Evolutionary conservation across 2,888 invertebrate genomes (phyloP), one percentile per base, ranked within the genome.

Genomic region (Eueremaeus valkanovi): DNA sequence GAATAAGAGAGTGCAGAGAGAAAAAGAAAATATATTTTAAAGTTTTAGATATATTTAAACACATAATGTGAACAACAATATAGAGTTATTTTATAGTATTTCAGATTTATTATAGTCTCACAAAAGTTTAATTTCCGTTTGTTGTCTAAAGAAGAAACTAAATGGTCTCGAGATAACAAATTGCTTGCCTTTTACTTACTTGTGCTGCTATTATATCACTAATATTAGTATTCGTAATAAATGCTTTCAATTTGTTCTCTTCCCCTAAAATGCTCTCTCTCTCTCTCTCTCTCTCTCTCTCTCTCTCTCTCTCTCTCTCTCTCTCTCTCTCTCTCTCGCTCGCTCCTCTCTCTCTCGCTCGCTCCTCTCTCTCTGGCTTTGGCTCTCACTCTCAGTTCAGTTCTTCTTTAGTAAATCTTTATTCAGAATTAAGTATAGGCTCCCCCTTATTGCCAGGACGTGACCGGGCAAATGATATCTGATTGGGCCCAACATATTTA

Each of bases 121-220:
- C 68, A 68, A 68, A 73, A 73, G 58, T 73, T 73, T 73, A 73
- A 73, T 73, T 73, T 73, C 73, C 73, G 73, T 73, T 72, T 73
- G 73, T 73, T 73, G 73, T 73, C 73, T 73, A 58, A 73, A 61
- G 36, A 61, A 58, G 68, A 21, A 55, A 18, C 42, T 24, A 24
- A 61, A 61, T 61, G 61, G 61, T 68, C 68, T 68, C 40, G 68
- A 68, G 42, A 42, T 73, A 73, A 73, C 73, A 73, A 73, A 73
- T 58, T 58, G 73, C 73, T 55, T 51, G 18, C n/a, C 55, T 27
- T 51, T 73, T 55, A n/a, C n/a, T n/a, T n/a, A n/a, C n/a, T n/a
- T n/a, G n/a, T n/a, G n/a, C n/a, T n/a, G n/a, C n/a, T n/a, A 55
- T 55, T 51, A 72, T 49, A 68, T 68, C 40, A 68, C 40, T 68